These are phyloP conservation scores for Melinopterus prodromus DNA, from an alignment of 2,888 invertebrate genomes.

Conservation along the genomic window DNA sequence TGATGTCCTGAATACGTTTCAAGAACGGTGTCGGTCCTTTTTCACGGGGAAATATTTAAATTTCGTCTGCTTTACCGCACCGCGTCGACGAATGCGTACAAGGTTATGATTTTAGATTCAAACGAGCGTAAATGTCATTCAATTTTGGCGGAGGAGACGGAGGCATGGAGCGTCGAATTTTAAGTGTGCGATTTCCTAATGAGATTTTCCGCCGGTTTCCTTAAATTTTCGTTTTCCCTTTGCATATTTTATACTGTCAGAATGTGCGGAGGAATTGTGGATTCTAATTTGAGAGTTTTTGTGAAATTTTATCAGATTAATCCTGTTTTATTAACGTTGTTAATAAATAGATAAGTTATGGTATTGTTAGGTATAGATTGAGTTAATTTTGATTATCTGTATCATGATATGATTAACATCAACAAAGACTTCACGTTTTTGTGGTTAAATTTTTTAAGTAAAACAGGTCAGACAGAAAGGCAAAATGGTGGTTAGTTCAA, in stretches of 20 bases:
- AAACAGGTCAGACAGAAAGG: too few species aligned
- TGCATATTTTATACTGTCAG: not conserved
- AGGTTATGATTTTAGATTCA: not conserved
- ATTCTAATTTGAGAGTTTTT: too few species aligned
- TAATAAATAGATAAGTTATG: too few species aligned
- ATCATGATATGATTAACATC: too few species aligned
- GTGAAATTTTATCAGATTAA: too few species aligned
- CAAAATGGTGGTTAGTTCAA: too few species aligned
- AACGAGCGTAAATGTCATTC: not conserved
- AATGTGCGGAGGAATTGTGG: too few species aligned
- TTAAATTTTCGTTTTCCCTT: not conserved
- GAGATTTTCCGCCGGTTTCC: not conserved
- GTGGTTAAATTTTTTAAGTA: too few species aligned
- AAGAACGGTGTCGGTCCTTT: not conserved
- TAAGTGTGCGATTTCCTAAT: not conserved
- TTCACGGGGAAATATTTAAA: not conserved
- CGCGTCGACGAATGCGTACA: not conserved
- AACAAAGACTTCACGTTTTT: too few species aligned
- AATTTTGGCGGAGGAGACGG: not conserved
- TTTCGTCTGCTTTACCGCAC: not conserved
- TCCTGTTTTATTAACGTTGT: too few species aligned
- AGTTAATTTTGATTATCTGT: too few species aligned
- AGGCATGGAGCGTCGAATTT: not conserved
- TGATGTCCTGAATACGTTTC: not conserved
- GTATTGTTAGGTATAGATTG: too few species aligned